Base-by-base conservation (phyloP, 2,797 vertebrate species). In the Aldrovandia affinis region DNA sequence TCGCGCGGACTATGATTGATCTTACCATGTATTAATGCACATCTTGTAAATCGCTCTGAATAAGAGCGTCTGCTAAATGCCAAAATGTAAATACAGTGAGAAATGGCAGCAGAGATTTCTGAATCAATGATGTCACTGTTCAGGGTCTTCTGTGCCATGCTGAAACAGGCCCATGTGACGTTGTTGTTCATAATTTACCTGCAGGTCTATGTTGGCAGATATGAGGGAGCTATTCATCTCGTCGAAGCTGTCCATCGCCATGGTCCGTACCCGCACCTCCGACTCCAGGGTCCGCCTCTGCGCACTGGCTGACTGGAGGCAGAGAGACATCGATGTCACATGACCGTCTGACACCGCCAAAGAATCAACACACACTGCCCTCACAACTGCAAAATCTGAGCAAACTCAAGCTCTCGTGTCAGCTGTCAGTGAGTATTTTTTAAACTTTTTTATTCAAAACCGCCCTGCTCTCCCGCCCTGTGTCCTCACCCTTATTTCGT, bases 201-300 rank as follows among this genome's bases (percentile, higher is more conserved):
- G 98, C 89, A 98, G 91, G 91, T 94, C 93, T 65, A 99, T 92
- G 90, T 98, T 98, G 86, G 96, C 91, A 6, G 96, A 92, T 47
- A 97, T 96, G 83, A 99, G 94, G 3, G 97, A 96, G 83, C 92
- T 97, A 93, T 97, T 99, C 96, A 98, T 96, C 91, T 96, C 93
- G 88, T 96, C 96, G 85, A 97, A 97, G 90, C 94, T 97, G 22
- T 98, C 97, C 95, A 99, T 94, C 83, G 97, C 98, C 30, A 94
- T 88, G 0, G 95, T 96, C 86, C 97, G 95, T 36, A 95, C 86
- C 89, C 90, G 96, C 86, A 97, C 95, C 91, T 98, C 97, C 75
- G 93, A 94, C 92, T 98, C 96, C 85, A 98, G 93, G 84, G 95
- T 96, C 84, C 92, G 94, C 85, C 95, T 94, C 52, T 96, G 96